Evolutionary conservation across 2,888 invertebrate genomes (phyloP).

Genomic region (Drosophila mayaguana): DNA sequence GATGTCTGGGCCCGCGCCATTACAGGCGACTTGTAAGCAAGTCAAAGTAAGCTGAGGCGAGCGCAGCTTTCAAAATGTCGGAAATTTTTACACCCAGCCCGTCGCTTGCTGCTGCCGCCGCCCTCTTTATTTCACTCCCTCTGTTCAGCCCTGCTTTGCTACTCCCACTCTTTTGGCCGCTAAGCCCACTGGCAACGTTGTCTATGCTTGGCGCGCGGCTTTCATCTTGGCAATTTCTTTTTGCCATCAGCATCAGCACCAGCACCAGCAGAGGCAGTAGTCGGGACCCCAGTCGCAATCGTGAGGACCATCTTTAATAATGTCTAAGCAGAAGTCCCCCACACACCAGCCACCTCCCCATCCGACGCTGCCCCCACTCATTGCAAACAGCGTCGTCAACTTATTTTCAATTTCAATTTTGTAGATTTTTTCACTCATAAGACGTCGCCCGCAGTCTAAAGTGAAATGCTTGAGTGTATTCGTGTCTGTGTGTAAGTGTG

Average conservation of each 20-base stretch:
- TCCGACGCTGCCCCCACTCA: background rate
- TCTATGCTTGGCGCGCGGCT: conserved; percentile 59
- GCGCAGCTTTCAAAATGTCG: conserved; percentile 77
- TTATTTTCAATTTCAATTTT: conserved; percentile 82
- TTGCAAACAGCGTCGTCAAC: conserved; percentile 67
- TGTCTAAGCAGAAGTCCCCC: conserved; percentile 63
- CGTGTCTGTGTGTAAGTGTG: conserved; percentile 1
- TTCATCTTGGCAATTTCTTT: conserved; percentile 79
- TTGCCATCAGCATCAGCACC: conserved; percentile 46
- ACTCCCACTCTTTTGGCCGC: background rate
- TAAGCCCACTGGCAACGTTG: conserved; percentile 31
- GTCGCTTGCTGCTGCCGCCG: background rate
- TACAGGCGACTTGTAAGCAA: conserved; percentile 55
- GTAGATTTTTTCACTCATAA: conserved; percentile 75
- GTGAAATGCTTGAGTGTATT: conserved; percentile 8
- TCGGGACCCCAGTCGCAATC: conserved; percentile 39
- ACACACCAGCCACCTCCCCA: background rate
- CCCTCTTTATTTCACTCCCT: conserved; percentile 8
- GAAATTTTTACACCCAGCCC: conserved; percentile 66
- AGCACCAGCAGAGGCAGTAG: conserved; percentile 12
- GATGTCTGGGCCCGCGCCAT: conserved; percentile 60
- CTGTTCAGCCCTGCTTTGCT: background rate
- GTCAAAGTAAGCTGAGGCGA: conserved; percentile 71
- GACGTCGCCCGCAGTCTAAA: conserved; percentile 37
- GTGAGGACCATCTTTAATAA: conserved; percentile 77